Evolutionary conservation across 1,140 invertebrate species (phyloP).

Genomic region (Ceratina japonica): DNA sequence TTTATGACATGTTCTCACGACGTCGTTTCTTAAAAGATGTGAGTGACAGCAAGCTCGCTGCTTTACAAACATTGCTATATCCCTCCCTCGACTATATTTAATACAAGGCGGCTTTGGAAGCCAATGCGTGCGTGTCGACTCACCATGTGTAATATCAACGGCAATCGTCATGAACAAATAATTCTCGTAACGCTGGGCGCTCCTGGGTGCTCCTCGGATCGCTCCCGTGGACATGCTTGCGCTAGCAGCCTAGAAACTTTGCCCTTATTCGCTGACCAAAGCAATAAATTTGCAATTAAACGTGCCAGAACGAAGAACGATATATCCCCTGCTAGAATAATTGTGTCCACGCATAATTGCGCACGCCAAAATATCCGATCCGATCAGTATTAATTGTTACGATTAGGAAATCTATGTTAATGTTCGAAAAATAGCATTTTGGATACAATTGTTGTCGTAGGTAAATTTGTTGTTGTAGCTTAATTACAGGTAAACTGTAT

Average conservation of each 20-base stretch:
- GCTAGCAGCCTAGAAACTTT: no score
- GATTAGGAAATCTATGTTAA: neutral
- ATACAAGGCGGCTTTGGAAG: no score
- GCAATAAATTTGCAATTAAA: conserved; percentile 30
- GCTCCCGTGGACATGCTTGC: no score
- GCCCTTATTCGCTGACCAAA: neutral
- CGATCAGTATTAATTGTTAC: conserved; percentile 59
- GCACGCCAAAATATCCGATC: conserved; percentile 46
- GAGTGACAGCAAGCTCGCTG: no score
- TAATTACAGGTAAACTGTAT: conserved; percentile 41
- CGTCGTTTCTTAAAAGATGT: no score
- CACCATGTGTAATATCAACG: no score
- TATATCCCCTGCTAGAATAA: no score
- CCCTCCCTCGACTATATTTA: no score
- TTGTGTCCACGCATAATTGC: conserved; percentile 22
- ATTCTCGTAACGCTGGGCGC: neutral
- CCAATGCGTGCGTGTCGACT: no score
- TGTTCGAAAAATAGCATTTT: conserved; percentile 43
- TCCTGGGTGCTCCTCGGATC: neutral
- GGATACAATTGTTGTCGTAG: conserved; percentile 40
- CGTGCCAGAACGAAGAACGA: conserved; percentile 7
- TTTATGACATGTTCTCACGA: no score
- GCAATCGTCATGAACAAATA: no score
- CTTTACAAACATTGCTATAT: no score
- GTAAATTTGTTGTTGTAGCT: conserved; percentile 44